These are phyloP conservation scores for Brachypalpus laphriformis DNA, from an alignment of 2,888 invertebrate genomes.

Conservation along the genomic window DNA sequence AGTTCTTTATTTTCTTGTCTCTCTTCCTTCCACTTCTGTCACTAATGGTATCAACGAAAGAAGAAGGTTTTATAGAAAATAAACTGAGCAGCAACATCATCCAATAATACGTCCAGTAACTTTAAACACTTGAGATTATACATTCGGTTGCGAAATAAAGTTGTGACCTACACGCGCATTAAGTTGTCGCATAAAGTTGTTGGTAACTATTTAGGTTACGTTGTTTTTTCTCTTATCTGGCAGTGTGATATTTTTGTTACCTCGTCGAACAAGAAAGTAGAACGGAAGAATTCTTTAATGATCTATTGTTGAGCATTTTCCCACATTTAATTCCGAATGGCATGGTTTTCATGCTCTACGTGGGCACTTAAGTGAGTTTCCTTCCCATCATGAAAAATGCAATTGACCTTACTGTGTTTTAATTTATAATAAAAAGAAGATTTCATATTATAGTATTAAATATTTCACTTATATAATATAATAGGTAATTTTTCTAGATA, in stretches of 20 bases:
- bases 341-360: conserved; percentile 34
- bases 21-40: neutral
- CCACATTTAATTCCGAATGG: conserved; percentile 40
- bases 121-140: neutral
- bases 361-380: neutral
- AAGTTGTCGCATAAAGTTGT: neutral
- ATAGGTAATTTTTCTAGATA: no score
- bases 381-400: neutral
- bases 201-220: conserved; percentile 27
- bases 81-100: neutral
- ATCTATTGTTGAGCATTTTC: conserved; percentile 49
- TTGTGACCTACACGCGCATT: conserved; percentile 29
- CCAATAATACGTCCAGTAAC: neutral
- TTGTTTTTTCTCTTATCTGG: conserved; percentile 5
- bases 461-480: no score
- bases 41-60: neutral
- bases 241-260: conserved; percentile 5
- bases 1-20: neutral
- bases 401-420: neutral
- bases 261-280: conserved; percentile 36
- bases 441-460: no score
- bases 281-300: conserved; percentile 57
- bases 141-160: conserved; percentile 11
- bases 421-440: neutral
- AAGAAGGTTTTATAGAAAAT: neutral